These are phyloP conservation scores for Xenus cinereus DNA, from an alignment of 2,113 vertebrate genomes.

Conservation along the genomic window DNA sequence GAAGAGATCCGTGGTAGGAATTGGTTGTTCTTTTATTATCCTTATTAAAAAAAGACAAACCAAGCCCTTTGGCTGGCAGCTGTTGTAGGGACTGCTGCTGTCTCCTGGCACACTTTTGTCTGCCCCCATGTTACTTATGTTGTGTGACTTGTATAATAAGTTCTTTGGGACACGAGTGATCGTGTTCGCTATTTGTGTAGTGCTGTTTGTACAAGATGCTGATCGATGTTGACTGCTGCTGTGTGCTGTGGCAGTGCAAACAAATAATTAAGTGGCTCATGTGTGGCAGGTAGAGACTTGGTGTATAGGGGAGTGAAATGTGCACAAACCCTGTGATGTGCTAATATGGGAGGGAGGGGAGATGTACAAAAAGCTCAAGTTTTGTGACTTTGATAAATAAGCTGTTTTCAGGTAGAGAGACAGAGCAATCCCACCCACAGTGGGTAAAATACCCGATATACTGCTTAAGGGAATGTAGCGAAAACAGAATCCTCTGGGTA, in stretches of 20 bases:
- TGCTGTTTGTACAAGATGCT: not conserved
- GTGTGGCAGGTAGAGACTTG: not conserved
- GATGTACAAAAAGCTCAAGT: not conserved
- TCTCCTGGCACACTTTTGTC: not conserved
- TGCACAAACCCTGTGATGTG: accelerated
- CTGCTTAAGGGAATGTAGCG: not conserved
- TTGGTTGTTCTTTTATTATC: not conserved
- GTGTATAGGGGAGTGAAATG: not conserved
- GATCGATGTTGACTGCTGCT: not conserved
- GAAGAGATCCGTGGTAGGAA: not conserved
- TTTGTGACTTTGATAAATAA: not conserved
- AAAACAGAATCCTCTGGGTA: not conserved
- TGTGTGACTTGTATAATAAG: not conserved
- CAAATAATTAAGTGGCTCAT: not conserved
- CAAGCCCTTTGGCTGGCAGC: not conserved
- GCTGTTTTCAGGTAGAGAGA: not conserved
- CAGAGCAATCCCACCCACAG: not conserved
- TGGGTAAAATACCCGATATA: not conserved
- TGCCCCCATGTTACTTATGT: not conserved
- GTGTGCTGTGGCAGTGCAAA: not conserved
- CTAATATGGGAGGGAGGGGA: not conserved
- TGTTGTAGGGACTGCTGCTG: not conserved
- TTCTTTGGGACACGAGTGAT: not conserved
- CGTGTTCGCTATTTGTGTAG: not conserved
- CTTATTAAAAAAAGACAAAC: not conserved